Evolutionary conservation across 1,140 invertebrate species (phyloP).

Genomic region (Sarcophaga bullata): DNA sequence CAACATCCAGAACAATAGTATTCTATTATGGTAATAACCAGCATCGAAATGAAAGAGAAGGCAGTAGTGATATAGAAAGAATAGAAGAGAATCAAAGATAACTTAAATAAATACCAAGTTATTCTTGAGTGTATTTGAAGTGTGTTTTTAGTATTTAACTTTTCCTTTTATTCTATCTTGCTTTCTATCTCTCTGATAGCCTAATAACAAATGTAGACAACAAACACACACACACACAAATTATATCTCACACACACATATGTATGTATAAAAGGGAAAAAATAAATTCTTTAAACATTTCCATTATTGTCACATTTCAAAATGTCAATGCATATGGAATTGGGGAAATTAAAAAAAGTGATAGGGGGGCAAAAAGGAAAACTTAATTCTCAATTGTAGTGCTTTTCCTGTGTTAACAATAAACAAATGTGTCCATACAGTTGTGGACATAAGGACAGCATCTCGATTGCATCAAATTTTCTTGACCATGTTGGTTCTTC

Average conservation of each 20-base stretch:
- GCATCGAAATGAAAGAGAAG: neutral
- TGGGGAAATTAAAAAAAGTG: neutral
- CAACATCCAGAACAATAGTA: neutral
- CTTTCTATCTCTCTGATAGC: neutral
- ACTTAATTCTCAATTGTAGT: constrained; percentile 3
- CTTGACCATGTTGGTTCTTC: too few species aligned
- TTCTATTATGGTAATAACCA: neutral
- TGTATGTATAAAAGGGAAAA: neutral
- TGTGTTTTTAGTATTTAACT: constrained; percentile 10
- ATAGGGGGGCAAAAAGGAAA: neutral
- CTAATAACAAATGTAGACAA: neutral
- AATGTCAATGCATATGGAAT: neutral
- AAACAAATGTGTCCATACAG: too few species aligned
- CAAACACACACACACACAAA: too few species aligned
- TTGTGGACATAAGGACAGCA: too few species aligned
- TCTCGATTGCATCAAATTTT: too few species aligned
- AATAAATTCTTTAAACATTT: constrained; percentile 3
- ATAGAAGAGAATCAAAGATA: neutral
- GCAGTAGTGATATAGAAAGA: neutral
- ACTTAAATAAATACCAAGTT: constrained; percentile 15
- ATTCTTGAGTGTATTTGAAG: constrained; percentile 10
- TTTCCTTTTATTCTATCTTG: neutral
- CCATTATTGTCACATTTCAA: constrained; percentile 36
- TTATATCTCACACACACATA: neutral
- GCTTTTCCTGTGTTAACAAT: too few species aligned